Conservation (phyloP, 2,888 invertebrate species). For the Leistus spinibarbis region DNA sequence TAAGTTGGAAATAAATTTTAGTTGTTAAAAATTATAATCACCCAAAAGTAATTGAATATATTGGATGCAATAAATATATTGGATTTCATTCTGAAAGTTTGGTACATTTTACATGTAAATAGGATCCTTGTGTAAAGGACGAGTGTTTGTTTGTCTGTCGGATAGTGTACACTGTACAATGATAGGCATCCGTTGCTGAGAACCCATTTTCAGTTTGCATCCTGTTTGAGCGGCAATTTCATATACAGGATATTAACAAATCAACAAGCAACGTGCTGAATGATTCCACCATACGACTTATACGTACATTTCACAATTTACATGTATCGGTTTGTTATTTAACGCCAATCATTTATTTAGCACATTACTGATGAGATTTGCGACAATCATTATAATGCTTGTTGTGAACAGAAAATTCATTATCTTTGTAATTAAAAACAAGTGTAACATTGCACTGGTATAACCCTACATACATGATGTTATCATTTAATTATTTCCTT, state of each 20-base stretch:
- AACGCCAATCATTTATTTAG: background rate
- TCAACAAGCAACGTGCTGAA: slow-evolving; percentile 17
- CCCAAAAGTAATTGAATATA: too few species aligned
- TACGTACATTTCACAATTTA: background rate
- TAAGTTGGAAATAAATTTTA: too few species aligned
- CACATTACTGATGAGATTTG: background rate
- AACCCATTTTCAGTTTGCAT: slow-evolving; percentile 4
- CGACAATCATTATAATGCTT: background rate
- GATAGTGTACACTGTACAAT: background rate
- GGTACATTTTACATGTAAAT: background rate
- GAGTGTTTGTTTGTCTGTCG: background rate
- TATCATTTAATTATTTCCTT: background rate
- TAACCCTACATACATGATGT: background rate
- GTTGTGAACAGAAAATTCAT: background rate
- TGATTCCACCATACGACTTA: slow-evolving; percentile 6
- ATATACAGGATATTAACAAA: slow-evolving; percentile 38
- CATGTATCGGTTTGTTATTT: background rate
- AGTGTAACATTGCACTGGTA: background rate
- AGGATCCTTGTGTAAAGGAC: background rate
- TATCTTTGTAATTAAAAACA: background rate
- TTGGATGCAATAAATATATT: too few species aligned
- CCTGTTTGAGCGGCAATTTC: slow-evolving; percentile 18
- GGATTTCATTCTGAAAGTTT: too few species aligned
- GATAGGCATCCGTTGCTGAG: background rate
- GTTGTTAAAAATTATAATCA: too few species aligned